These are phyloP conservation scores for Rissa tridactyla DNA, from an alignment of 2,113 vertebrate genomes.

Conservation along the genomic window DNA sequence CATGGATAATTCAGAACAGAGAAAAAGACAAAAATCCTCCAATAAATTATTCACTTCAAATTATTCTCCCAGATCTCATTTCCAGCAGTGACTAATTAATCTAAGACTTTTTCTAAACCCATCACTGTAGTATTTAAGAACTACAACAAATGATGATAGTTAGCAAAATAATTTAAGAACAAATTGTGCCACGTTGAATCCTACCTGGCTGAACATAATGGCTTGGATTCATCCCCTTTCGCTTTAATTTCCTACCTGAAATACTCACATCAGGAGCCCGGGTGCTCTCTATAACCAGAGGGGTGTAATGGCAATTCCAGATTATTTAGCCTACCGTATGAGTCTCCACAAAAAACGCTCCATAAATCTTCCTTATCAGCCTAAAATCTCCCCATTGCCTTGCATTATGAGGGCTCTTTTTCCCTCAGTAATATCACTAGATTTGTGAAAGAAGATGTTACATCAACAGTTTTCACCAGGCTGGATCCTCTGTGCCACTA, in stretches of 20 bases:
- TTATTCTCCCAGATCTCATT: background rate
- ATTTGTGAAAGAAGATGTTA: background rate
- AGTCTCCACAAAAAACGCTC: background rate
- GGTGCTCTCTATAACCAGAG: background rate
- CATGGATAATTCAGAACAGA: slow-evolving; percentile 7
- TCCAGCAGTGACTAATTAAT: background rate
- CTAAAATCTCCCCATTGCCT: background rate
- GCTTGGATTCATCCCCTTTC: background rate
- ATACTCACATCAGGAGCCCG: background rate
- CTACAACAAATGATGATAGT: background rate
- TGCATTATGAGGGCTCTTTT: background rate
- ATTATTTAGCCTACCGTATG: background rate
- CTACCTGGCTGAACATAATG: background rate
- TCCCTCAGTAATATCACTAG: background rate
- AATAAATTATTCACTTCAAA: background rate
- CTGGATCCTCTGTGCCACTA: background rate
- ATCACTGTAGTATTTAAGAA: background rate
- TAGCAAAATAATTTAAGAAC: background rate
- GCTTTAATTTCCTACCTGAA: background rate
- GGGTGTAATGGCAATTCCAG: background rate
- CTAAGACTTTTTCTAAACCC: background rate
- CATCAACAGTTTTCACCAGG: background rate
- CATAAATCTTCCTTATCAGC: background rate
- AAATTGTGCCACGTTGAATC: background rate
- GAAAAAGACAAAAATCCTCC: background rate